phyloP scores from a whole-genome alignment of 2,797 vertebrate species.

The Psittacula derbiana region DNA sequence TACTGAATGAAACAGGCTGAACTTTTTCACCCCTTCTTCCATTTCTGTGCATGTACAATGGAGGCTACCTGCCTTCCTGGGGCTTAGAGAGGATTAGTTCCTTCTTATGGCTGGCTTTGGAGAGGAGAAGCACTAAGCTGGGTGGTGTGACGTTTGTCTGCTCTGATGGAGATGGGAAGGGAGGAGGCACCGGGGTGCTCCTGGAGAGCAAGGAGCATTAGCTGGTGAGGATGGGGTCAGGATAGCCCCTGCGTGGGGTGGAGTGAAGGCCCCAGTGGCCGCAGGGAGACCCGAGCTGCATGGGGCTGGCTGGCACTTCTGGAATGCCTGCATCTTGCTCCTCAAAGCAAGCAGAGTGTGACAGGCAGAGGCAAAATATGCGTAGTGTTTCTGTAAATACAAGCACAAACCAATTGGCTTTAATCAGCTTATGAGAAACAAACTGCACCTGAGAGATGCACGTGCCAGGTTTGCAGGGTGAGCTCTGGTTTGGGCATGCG shows the following conservation, averaged over 20 bases:
- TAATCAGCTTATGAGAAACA: conserved; percentile 6
- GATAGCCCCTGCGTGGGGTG: background rate
- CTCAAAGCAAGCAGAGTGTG: background rate
- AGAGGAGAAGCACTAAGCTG: conserved; percentile 11
- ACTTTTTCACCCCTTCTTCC: background rate
- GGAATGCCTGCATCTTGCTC: background rate
- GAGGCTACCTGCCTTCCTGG: background rate
- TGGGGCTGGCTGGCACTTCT: background rate
- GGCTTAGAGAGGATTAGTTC: conserved; percentile 20
- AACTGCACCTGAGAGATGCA: background rate
- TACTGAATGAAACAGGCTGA: background rate
- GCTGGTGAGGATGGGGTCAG: background rate
- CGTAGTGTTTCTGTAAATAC: background rate
- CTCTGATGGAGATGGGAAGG: background rate
- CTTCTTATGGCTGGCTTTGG: background rate
- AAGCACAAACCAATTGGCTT: conserved; percentile 21
- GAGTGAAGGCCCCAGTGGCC: background rate
- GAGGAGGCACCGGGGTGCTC: background rate
- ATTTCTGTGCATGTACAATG: background rate
- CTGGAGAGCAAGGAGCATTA: background rate
- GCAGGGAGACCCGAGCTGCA: background rate
- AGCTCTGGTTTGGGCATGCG: background rate
- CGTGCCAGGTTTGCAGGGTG: background rate
- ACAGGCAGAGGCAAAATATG: background rate
- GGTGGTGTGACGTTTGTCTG: background rate